Base-by-base conservation (phyloP, 2,888 invertebrate species). In the Caenorhabditis drosophilae region DNA sequence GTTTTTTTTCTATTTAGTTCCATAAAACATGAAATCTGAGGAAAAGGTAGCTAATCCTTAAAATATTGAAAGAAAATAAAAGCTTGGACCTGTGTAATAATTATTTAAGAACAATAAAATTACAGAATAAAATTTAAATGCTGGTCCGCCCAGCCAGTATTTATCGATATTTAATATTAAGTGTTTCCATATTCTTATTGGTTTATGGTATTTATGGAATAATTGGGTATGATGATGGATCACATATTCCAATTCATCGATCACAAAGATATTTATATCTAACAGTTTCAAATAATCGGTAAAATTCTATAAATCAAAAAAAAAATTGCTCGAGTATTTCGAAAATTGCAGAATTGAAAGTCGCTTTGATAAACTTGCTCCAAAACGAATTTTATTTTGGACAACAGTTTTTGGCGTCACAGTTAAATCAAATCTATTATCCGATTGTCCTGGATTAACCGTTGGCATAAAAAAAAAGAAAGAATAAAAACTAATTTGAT, bases 341-440 rank as follows among this genome's bases (percentile, higher is more conserved):
- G 11, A 11, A 6, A 31, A 31, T 9, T 62, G 11, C 50, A 72
- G 76, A 47, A 74, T 76, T 41, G 73, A 67, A 16, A 54, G 49
- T 22, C 69, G 73, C 15, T 73, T 74, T 50, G 67, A 62, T 15
- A 67, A 47, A 9, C 47, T 75, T 18, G 63, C 73, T 1, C 77
- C 73, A 18, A 75, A 77, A 42, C 26, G 72, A 38, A 77, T 81
- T 56, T 70, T 81, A 41, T 61, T 73, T 36, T 81, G 80, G 79
- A 81, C 81, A 11, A 66, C 67, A 22, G 57, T 82, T 16, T 80
- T 80, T 46, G 58, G 71, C 15, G 40, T 38, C 3, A 42, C 47
- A n/a, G 46, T 36, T 11, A 31, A 41, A 26, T 12, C 46, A 15
- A 18, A 31, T 1, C 27, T 20, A 25, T 36, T 74, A 18, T 16